Conservation (phyloP, 2,113 vertebrate species). For the Etia nguti region DNA sequence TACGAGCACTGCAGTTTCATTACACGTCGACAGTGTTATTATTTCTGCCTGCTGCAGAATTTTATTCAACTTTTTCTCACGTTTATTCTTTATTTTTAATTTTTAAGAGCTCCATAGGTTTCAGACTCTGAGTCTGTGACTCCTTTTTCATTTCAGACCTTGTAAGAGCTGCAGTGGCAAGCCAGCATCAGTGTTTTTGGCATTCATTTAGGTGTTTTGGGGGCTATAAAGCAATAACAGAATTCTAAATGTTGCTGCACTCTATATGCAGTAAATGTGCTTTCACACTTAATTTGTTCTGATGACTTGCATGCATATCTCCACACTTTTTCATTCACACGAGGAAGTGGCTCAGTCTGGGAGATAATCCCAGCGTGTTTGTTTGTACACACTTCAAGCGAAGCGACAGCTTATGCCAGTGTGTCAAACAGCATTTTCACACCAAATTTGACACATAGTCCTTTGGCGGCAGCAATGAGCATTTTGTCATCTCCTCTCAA, state of each 20-base stretch:
- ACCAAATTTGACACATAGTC: conserved; percentile 53
- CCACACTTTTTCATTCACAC: neutral
- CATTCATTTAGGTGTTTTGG: neutral
- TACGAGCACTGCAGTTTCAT: neutral
- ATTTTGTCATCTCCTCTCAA: conserved; percentile 60
- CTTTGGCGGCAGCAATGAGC: conserved; percentile 53
- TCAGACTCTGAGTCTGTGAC: neutral
- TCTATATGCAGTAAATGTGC: neutral
- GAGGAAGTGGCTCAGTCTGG: neutral
- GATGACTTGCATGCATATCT: neutral
- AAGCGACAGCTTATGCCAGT: neutral
- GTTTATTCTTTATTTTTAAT: neutral
- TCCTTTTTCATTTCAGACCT: neutral
- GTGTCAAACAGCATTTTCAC: conserved; percentile 53
- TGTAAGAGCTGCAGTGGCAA: neutral
- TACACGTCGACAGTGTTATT: neutral
- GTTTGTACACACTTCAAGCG: conserved; percentile 4
- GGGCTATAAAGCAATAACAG: neutral
- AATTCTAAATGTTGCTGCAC: neutral
- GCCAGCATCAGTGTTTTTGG: neutral
- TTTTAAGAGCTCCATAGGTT: neutral
- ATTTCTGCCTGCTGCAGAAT: neutral
- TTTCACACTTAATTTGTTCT: neutral
- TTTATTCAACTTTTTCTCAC: neutral
- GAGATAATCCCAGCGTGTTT: conserved; percentile 7